A percentile compares a stretch with the other conserved stretches of the same genome.
phyloP scores from a whole-genome alignment of 2,113 vertebrate species.

The Caranx ignobilis region DNA sequence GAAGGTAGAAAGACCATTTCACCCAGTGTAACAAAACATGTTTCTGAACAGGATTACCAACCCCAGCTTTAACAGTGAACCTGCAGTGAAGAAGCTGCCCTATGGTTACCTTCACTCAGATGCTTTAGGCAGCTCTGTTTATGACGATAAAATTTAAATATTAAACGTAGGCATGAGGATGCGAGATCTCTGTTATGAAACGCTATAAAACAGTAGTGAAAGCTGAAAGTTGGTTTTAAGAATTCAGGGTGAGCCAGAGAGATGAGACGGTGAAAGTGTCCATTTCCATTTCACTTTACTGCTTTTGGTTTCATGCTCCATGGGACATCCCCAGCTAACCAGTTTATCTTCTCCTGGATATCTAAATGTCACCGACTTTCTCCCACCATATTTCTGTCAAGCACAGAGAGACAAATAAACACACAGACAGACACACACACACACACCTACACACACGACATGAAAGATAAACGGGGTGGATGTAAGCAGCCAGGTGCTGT shows the following conservation, averaged over 20 bases:
- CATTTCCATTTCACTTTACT: constrained; percentile 60
- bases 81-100: too few relatives aligned
- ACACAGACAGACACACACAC: neutral
- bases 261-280: constrained; percentile 12
- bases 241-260: neutral
- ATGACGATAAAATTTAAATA: neutral
- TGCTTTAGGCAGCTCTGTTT: too few relatives aligned
- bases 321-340: constrained; percentile 65
- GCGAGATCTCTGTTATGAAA: neutral
- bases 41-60: too few relatives aligned
- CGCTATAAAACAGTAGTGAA: constrained; percentile 37
- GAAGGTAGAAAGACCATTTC: too few relatives aligned
- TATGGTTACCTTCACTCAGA: too few relatives aligned
- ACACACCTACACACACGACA: constrained; percentile 13
- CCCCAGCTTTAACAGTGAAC: too few relatives aligned
- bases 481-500: constrained; percentile 57
- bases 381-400: constrained; percentile 29
- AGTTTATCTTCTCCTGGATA: constrained; percentile 53
- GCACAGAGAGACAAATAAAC: neutral
- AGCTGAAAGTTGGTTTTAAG: constrained; percentile 21
- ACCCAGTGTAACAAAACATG: too few relatives aligned
- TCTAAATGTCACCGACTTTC: constrained; percentile 58
- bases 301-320: constrained; percentile 61
- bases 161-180: neutral
- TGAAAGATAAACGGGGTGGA: constrained; percentile 10